Evolutionary conservation across 2,888 invertebrate species (phyloP).

Genomic region (Lasioglossum leucozonium): DNA sequence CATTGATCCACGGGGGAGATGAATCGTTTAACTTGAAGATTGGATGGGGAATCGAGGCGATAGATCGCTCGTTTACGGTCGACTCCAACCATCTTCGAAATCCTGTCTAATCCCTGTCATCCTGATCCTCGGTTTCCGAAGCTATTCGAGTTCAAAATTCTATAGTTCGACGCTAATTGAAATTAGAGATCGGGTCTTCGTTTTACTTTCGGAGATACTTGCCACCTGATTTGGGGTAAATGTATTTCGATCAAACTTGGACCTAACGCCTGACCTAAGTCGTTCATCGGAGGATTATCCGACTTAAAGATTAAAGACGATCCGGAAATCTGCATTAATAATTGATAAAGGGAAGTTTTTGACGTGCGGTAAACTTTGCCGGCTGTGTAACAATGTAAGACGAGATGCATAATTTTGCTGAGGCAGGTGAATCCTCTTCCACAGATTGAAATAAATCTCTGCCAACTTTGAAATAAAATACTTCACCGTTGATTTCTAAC

Average conservation of each 20-base stretch:
- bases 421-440: not conserved
- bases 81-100: not conserved
- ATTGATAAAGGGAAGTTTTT: not conserved
- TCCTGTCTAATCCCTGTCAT: not conserved
- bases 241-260: not conserved
- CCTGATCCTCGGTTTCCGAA: not conserved
- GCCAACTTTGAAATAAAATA: too few species aligned
- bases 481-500: too few species aligned
- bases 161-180: not conserved
- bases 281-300: not conserved
- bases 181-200: not conserved
- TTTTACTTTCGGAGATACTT: not conserved
- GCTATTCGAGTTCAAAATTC: not conserved
- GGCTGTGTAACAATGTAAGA: not conserved
- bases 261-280: not conserved
- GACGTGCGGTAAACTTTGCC: not conserved
- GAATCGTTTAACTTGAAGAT: not conserved
- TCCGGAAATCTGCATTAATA: not conserved
- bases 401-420: not conserved
- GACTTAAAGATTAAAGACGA: not conserved
- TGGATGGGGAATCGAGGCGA: not conserved
- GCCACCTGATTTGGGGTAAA: not conserved
- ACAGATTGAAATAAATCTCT: too few species aligned
- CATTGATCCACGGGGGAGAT: not conserved
- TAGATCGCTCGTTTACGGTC: not conserved